Base-by-base conservation (phyloP, 2,888 invertebrate genomes). In the Phrixothrix hirtus region DNA sequence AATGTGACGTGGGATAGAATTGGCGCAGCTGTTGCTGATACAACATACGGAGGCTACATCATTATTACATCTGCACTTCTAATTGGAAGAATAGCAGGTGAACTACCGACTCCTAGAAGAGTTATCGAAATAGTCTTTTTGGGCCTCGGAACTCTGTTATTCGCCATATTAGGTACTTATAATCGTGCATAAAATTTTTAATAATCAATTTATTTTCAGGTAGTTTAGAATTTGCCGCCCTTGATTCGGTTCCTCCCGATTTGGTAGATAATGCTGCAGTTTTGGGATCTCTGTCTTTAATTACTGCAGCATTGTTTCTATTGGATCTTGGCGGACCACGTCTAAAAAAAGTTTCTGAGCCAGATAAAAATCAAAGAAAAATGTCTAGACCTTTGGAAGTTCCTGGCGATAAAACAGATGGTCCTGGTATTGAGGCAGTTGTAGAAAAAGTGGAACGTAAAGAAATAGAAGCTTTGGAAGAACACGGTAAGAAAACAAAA, bases 1-100 rank as follows among this genome's bases (percentile, higher is more conserved):
- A 88, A 86, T 35, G 82, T 88, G 59, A 87, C 88, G 0, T 87
- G 88, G 86, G 86, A 85, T 66, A 79, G 81, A 15, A 80, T 86
- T 27, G 88, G 88, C 0, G 81, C 84, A 9, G 80, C 85, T 21
- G 83, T 85, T 55, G 85, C 84, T 1, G 84, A 86, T 59, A 81
- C 85, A 37, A 78, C 84, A 12, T 86, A 84, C 68, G 86, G 86
- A 61, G 84, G 83, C 61, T 89, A 87, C 76, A 77, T 84, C 64
- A 84, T 89, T 59, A 85, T 88, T 62, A 86, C 85, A 6, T 78
- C 82, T 49, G 87, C 85, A 12, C 76, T 88, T 57, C 77, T 88
- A 43, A 70, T 88, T 55, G 87, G 83, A 10, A 80, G 85, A 14
- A 71, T 85, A 2, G 78, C 81, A 59, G 83, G 83, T 15, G 88